A percentile compares a stretch with the other conserved stretches of the same genome.
phyloP scores from a whole-genome alignment of 37 sponge, comb jelly and placozoan genomes.

The Petrosia ficiformis region DNA sequence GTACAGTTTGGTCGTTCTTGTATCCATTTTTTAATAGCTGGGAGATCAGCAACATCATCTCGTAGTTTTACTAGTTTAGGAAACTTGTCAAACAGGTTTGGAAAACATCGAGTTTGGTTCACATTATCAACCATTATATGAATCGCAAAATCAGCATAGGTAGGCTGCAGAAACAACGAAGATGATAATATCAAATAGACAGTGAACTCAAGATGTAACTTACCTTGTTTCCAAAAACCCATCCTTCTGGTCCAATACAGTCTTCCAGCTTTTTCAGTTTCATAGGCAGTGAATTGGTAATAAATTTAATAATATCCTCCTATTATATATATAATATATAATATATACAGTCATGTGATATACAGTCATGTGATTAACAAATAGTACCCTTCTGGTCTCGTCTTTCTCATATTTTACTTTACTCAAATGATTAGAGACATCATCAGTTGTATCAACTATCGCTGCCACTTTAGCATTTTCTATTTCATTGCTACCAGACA shows the following conservation, averaged over 20 bases:
- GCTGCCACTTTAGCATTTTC: background rate
- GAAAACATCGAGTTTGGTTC: too few species aligned
- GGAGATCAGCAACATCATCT: background rate
- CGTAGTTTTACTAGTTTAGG: background rate
- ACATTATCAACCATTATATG: background rate
- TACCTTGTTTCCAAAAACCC: background rate
- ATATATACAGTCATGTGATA: background rate
- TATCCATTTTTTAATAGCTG: conserved; percentile 15
- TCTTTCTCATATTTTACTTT: background rate
- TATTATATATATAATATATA: background rate
- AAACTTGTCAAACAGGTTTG: background rate
- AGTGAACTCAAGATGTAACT: background rate
- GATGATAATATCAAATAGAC: too few species aligned
- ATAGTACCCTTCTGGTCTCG: background rate
- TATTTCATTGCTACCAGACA: background rate
- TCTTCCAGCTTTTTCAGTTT: background rate
- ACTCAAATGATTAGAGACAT: background rate
- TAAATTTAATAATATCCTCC: background rate
- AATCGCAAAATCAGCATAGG: conserved; percentile 11
- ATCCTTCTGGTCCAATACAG: conserved; percentile 7
- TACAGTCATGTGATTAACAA: background rate
- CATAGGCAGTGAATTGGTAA: background rate
- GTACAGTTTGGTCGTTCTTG: conserved; percentile 2
- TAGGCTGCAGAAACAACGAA: background rate
- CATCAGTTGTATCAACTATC: background rate